These are phyloP conservation scores for Gorilla gorilla DNA, from an alignment of 2,113 vertebrate genomes.

Conservation along the genomic window DNA sequence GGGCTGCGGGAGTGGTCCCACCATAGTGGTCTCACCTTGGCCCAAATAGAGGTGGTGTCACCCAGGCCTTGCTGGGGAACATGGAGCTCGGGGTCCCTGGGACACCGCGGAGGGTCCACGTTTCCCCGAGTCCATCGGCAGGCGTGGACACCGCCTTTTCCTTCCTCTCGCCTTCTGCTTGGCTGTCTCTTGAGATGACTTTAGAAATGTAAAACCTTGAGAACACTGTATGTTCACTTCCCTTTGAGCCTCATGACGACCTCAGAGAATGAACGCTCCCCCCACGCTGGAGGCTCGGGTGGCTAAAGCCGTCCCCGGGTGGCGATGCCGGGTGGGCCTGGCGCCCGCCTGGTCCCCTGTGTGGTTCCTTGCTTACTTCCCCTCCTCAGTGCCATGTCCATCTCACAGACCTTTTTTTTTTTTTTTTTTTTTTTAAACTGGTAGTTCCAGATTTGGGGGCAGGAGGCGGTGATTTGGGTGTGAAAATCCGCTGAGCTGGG, in stretches of 20 bases:
- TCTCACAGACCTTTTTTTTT: background rate
- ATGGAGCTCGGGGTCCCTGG: background rate
- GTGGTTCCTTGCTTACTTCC: background rate
- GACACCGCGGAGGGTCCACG: background rate
- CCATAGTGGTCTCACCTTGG: background rate
- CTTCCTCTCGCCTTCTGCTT: background rate
- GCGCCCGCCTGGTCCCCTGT: rapidly evolving
- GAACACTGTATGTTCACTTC: rapidly evolving
- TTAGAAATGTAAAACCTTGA: background rate
- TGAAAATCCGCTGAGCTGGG: background rate
- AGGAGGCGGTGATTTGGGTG: rapidly evolving
- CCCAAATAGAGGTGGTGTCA: background rate
- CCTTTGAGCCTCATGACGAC: rapidly evolving
- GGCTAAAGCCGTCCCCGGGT: too few relatives aligned
- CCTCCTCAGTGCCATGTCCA: background rate
- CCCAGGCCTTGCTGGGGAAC: background rate
- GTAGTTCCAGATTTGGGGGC: background rate
- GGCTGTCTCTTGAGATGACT: background rate
- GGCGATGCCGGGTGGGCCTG: background rate
- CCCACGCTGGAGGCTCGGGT: rapidly evolving
- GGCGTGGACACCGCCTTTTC: background rate
- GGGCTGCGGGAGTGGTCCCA: background rate
- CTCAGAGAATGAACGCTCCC: rapidly evolving
- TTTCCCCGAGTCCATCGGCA: rapidly evolving
- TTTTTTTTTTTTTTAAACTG: rapidly evolving